phyloP scores from a whole-genome alignment of 2,888 invertebrate species.

The Hoplodrina ambigua region DNA sequence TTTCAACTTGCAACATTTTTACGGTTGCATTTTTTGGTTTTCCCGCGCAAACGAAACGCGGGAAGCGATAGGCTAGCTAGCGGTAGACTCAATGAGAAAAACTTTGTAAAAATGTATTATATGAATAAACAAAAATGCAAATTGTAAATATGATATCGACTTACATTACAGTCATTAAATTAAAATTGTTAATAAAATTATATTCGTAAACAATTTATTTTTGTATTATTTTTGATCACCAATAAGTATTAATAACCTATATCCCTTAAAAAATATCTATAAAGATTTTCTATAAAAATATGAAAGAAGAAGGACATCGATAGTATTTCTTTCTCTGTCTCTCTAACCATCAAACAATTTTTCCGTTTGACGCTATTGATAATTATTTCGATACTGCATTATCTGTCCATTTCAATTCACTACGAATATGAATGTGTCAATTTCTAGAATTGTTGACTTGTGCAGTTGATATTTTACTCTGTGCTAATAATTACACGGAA shows the following conservation, averaged over 20 bases:
- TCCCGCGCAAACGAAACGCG: constrained; percentile 52
- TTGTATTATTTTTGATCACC: constrained; percentile 76
- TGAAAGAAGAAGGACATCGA: neutral
- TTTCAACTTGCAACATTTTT: constrained; percentile 55
- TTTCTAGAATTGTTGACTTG: constrained; percentile 29
- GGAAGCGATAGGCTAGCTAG: constrained; percentile 61
- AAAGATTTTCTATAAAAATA: neutral
- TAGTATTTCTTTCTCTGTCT: neutral
- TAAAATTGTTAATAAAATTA: constrained; percentile 91
- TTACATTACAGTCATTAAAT: constrained; percentile 90
- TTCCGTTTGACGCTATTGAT: constrained; percentile 1
- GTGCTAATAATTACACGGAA: constrained; percentile 26
- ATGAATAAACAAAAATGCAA: constrained; percentile 76
- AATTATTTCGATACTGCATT: constrained; percentile 10
- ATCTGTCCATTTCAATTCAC: constrained; percentile 23
- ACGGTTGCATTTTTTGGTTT: constrained; percentile 65
- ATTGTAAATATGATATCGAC: constrained; percentile 90
- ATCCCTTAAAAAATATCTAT: neutral
- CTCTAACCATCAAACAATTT: neutral
- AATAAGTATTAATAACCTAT: neutral
- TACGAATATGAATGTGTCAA: constrained; percentile 10
- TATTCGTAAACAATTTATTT: constrained; percentile 87
- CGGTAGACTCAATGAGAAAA: constrained; percentile 75
- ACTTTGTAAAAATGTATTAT: constrained; percentile 89
- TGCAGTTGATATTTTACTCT: constrained; percentile 33